phyloP scores from a whole-genome alignment of 2,888 invertebrate genomes.

The Rhopalosiphum nymphaeae region DNA sequence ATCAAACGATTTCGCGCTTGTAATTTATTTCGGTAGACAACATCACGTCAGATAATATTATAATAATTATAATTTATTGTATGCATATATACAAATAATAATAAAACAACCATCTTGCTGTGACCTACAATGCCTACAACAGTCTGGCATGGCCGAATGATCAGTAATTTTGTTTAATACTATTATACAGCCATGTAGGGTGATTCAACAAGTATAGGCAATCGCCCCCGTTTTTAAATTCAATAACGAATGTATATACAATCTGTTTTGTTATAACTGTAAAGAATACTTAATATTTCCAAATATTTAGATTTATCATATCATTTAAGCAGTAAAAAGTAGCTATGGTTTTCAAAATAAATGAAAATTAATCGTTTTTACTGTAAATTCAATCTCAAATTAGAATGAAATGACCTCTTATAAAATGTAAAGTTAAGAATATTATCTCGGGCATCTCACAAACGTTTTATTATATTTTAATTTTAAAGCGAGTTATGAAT shows the following conservation, averaged over 20 bases:
- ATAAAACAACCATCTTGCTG: slow-evolving; percentile 4
- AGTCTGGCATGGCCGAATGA: background rate
- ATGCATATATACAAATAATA: background rate
- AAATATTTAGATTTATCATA: background rate
- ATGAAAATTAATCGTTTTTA: too few relatives aligned
- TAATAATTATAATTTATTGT: slow-evolving; percentile 20
- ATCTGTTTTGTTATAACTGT: background rate
- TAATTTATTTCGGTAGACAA: slow-evolving; percentile 21
- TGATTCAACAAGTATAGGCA: background rate
- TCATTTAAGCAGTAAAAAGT: background rate
- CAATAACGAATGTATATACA: background rate
- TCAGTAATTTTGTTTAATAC: background rate
- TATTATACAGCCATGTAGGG: background rate
- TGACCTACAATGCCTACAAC: background rate
- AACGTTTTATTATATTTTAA: too few relatives aligned
- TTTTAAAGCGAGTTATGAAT: too few relatives aligned
- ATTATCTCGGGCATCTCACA: too few relatives aligned
- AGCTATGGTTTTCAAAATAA: background rate
- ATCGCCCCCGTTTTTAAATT: background rate
- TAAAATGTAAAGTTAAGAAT: too few relatives aligned
- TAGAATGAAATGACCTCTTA: too few relatives aligned
- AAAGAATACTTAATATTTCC: background rate
- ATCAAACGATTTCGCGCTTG: background rate
- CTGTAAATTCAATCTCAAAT: too few relatives aligned
- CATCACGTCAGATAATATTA: background rate